phyloP scores from a whole-genome alignment of 2,113 vertebrate species.

The Hymenochirus boettgeri region DNA sequence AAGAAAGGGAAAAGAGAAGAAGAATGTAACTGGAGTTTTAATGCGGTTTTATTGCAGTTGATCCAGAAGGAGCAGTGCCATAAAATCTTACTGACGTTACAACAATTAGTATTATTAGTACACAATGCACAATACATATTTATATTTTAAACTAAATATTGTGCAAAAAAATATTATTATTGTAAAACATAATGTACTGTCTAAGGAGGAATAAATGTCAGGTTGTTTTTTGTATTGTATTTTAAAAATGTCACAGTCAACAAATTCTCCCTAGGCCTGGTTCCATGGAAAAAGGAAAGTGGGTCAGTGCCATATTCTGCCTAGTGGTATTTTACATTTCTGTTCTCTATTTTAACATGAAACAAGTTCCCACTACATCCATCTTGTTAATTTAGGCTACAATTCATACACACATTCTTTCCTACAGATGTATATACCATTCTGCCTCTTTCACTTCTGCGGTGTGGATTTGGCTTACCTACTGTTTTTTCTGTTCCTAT shows the following conservation, averaged over 20 bases:
- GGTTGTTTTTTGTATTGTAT: conserved; percentile 11
- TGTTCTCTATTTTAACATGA: conserved; percentile 5
- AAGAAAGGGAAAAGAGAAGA: too few relatives aligned
- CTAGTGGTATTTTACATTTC: conserved; percentile 16
- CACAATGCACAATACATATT: too few relatives aligned
- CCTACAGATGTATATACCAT: conserved; percentile 15
- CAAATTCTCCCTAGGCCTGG: conserved; percentile 10
- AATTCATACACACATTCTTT: neutral
- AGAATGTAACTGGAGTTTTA: too few relatives aligned
- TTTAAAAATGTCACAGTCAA: conserved; percentile 8
- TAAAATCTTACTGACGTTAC: too few relatives aligned
- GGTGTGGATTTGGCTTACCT: conserved; percentile 6
- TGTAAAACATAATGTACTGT: too few relatives aligned
- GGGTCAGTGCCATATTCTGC: conserved; percentile 1
- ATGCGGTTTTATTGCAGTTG: too few relatives aligned
- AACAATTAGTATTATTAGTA: too few relatives aligned
- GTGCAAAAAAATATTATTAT: too few relatives aligned
- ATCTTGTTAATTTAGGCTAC: conserved; percentile 3
- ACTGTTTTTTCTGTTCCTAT: conserved; percentile 14
- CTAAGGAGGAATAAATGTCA: too few relatives aligned
- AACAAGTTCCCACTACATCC: conserved; percentile 23
- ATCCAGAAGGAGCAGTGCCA: too few relatives aligned
- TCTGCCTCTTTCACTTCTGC: conserved; percentile 13
- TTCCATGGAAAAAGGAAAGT: conserved; percentile 6
- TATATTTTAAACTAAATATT: too few relatives aligned